Evolutionary conservation across 2,113 vertebrate genomes (phyloP).

Genomic region (Paratilapia polleni): DNA sequence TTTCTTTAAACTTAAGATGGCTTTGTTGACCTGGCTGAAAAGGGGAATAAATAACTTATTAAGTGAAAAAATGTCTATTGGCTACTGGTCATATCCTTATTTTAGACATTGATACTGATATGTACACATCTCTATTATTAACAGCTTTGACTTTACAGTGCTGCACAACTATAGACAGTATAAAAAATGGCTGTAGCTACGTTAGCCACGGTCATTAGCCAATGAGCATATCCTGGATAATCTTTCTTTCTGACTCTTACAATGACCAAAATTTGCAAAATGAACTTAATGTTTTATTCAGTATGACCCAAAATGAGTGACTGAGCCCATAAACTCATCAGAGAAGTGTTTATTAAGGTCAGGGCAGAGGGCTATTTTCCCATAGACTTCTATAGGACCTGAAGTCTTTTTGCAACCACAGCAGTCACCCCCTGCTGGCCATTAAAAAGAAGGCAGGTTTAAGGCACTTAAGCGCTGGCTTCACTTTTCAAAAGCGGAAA

Average conservation of each 20-base stretch:
- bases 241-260: not conserved
- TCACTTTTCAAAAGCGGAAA: not conserved
- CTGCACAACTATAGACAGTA: not conserved
- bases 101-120: not conserved
- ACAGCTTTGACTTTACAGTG: not conserved
- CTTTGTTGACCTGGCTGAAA: not conserved
- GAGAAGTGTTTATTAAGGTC: not conserved
- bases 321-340: not conserved
- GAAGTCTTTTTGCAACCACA: not conserved
- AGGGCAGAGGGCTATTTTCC: no score
- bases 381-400: not conserved
- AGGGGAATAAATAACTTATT: not conserved
- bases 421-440: not conserved
- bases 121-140: not conserved
- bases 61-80: not conserved
- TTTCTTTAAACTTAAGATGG: not conserved
- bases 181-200: not conserved
- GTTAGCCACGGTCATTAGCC: not conserved
- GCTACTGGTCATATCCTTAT: not conserved
- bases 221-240: not conserved
- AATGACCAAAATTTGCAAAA: not conserved
- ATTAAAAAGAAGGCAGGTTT: not conserved
- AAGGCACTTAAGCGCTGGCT: not conserved
- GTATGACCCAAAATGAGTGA: not conserved
- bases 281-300: not conserved